Evolutionary conservation across 1,140 invertebrate species (phyloP), one percentile per base, ranked within the genome.

Genomic region (Adelges cooleyi): DNA sequence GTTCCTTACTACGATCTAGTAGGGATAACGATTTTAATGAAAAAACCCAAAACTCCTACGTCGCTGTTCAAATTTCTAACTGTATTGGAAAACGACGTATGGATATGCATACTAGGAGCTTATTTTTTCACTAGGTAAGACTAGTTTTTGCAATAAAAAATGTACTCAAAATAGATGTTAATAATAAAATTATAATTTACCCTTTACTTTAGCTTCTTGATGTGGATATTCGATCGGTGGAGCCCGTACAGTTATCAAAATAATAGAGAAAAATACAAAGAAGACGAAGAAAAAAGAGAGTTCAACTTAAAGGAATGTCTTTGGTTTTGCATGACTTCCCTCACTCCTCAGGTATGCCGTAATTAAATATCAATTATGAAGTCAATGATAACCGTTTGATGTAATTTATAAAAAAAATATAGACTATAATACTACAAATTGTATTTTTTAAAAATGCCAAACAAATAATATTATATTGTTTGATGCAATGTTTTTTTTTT

Each of bases 321-420:
- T 0, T 98, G 95, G 95, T 99, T 98, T 74, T 98, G 95, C 72
- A 97, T 98, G 92, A 98, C 94, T 20, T 97, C 93, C 1, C 73
- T 98, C 8, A 98, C 94, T 0, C 94, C 94, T 0, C 94, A 97
- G 79, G 83, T 78, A 69, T 46, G 22, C 52, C 22, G 9, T 11
- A 52, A 10, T 9, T n/a, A 17, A 5, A 49, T 9, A 17, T 48
- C 9, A n/a, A n/a, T n/a, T n/a, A n/a, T n/a, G n/a, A n/a, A n/a
- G n/a, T n/a, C n/a, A n/a, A 10, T 40, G 9, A 40, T 10, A 10
- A 9, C 9, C 38, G 38, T 40, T 40, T 10, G n/a, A 40, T 40
- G n/a, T 40, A 40, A 40, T 10, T 10, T 10, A 40, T 40, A 9
- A 40, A 40, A 40, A 40, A 40, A 40, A 40, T n/a, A n/a, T 10